A percentile compares a stretch with the other conserved stretches of the same genome.
Conservation (phyloP, 2,888 invertebrate genomes). For the Caenorhabditis sp. region DNA sequence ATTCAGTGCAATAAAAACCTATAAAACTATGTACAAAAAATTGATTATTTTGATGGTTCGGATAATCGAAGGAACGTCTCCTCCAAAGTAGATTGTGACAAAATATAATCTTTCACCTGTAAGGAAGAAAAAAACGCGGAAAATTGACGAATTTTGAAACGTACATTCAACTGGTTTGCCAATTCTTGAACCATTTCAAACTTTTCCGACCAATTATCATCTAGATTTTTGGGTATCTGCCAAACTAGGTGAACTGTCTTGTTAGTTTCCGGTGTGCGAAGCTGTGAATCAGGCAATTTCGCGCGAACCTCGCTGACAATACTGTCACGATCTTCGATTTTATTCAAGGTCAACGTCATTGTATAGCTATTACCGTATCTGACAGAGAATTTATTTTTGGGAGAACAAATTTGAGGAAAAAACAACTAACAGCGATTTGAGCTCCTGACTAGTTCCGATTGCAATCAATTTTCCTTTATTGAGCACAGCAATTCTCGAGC, state of each 20-base stretch:
- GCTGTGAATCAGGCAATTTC: slow-evolving; percentile 17
- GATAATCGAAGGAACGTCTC: slow-evolving; percentile 63
- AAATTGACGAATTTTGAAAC: too few relatives aligned
- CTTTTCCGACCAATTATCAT: slow-evolving; percentile 56
- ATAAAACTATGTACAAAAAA: neutral
- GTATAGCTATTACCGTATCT: slow-evolving; percentile 61
- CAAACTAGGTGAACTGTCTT: slow-evolving; percentile 45
- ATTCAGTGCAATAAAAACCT: neutral
- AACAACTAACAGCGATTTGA: slow-evolving; percentile 58
- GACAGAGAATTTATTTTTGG: slow-evolving; percentile 5
- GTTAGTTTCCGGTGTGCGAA: slow-evolving; percentile 41
- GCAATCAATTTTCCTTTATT: slow-evolving; percentile 63
- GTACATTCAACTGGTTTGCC: slow-evolving; percentile 32
- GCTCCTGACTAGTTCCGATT: slow-evolving; percentile 63
- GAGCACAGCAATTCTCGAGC: slow-evolving; percentile 67
- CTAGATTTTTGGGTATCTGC: slow-evolving; percentile 51
- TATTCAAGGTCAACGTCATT: slow-evolving; percentile 42
- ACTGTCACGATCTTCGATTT: slow-evolving; percentile 11
- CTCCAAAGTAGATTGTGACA: slow-evolving; percentile 66
- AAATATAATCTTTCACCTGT: slow-evolving; percentile 59
- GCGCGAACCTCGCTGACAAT: slow-evolving; percentile 15
- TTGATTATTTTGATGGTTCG: slow-evolving; percentile 16
- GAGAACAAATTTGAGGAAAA: too few relatives aligned
- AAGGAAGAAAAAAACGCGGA: too few relatives aligned
- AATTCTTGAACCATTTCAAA: slow-evolving; percentile 54